A percentile compares a stretch with the other conserved stretches of the same genome.
Conservation (phyloP, 2,888 invertebrate genomes). For the Nebria brevicollis region DNA sequence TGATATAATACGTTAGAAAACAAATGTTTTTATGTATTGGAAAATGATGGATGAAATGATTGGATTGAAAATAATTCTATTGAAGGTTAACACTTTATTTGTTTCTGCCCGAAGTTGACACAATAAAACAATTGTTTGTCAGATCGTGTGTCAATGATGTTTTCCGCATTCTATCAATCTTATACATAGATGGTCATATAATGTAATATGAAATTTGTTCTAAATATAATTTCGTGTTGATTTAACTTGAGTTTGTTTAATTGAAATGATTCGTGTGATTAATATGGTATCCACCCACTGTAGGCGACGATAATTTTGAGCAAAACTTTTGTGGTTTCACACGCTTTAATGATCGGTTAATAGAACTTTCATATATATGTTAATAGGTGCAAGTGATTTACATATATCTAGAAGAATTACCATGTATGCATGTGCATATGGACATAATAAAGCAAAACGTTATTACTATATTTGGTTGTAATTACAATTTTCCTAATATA, state of each 20-base stretch:
- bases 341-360: neutral
- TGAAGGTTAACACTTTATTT: conserved; percentile 23
- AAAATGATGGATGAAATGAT: neutral
- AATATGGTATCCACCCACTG: neutral
- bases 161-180: conserved; percentile 40
- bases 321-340: neutral
- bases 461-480: conserved; percentile 9
- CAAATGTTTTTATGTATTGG: no score
- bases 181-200: conserved; percentile 4
- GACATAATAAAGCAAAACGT: neutral
- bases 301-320: neutral
- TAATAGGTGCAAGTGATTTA: neutral
- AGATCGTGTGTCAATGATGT: conserved; percentile 30
- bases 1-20: no score
- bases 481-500: conserved; percentile 20
- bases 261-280: neutral
- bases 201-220: neutral
- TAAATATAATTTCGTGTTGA: neutral
- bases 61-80: conserved; percentile 19
- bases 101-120: conserved; percentile 34
- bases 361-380: neutral
- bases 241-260: no score
- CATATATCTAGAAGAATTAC: neutral
- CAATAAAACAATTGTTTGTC: conserved; percentile 35
- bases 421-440: neutral